Percentiles rank a stretch among this genome's conserved stretches.
Conservation (phyloP, 2,797 vertebrate species). For the Hyperoplus lanceolatus region DNA sequence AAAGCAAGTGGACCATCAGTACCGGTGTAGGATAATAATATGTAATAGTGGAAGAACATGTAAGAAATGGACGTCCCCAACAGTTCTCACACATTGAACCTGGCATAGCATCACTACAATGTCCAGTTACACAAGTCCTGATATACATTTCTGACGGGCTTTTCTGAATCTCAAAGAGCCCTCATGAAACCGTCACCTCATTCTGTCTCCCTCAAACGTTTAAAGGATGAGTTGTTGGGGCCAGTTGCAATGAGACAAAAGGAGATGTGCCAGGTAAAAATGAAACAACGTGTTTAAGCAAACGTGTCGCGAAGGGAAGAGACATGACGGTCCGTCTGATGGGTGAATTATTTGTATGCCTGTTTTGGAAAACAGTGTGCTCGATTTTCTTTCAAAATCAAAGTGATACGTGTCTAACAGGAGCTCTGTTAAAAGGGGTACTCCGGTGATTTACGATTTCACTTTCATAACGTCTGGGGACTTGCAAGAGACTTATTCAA, state of each 20-base stretch:
- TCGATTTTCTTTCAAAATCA: conserved; percentile 10
- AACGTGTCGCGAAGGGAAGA: neutral
- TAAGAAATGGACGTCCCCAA: conserved; percentile 50
- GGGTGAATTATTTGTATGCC: conserved; percentile 17
- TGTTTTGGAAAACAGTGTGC: conserved; percentile 23
- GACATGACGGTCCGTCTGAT: conserved; percentile 13
- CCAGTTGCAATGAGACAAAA: conserved; percentile 1
- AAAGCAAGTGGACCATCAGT: conserved; percentile 32
- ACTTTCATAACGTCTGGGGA: conserved; percentile 42
- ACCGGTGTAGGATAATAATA: conserved; percentile 44
- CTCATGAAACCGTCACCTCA: conserved; percentile 5
- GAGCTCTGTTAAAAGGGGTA: conserved; percentile 12
- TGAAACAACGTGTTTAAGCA: neutral
- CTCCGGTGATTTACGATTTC: conserved; percentile 56
- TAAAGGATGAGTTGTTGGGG: neutral
- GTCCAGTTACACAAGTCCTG: conserved; percentile 40
- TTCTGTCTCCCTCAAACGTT: conserved; percentile 23
- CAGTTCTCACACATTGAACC: conserved; percentile 32
- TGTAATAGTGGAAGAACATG: conserved; percentile 60
- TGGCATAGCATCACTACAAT: conserved; percentile 39
- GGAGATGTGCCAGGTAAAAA: conserved; percentile 12
- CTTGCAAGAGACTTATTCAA: neutral
- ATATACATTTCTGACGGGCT: conserved; percentile 8
- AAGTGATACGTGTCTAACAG: conserved; percentile 8
- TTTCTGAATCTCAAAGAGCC: conserved; percentile 5